Evolutionary conservation across 2,113 vertebrate species (phyloP).

Genomic region (Phoxinus phoxinus): DNA sequence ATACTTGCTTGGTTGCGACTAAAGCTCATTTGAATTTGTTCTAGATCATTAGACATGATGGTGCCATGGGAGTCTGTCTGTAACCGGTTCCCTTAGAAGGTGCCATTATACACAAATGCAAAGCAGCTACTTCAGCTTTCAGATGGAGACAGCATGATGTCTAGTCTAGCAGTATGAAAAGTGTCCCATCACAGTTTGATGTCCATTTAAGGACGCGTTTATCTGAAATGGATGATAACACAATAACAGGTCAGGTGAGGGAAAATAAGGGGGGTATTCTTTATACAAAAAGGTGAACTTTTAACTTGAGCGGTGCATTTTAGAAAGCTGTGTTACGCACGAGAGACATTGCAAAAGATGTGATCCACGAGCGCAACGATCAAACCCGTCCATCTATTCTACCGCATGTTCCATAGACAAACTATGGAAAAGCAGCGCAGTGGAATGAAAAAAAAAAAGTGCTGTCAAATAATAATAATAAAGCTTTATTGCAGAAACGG

Average conservation of each 20-base stretch:
- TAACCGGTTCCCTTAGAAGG: neutral
- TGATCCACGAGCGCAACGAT: too few species aligned
- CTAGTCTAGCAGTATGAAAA: neutral
- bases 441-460: too few species aligned
- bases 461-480: too few species aligned
- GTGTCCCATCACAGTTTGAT: neutral
- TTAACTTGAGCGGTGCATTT: too few species aligned
- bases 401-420: too few species aligned
- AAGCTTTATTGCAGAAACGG: too few species aligned
- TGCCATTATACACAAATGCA: neutral
- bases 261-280: too few species aligned
- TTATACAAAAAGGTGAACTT: too few species aligned
- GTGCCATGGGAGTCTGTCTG: neutral
- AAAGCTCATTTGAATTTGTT: conserved; percentile 1
- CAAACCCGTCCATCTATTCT: too few species aligned
- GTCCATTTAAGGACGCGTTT: neutral
- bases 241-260: neutral
- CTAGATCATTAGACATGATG: neutral
- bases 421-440: too few species aligned
- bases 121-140: neutral
- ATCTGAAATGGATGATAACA: neutral
- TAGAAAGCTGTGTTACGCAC: too few species aligned
- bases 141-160: neutral
- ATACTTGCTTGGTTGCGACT: neutral
- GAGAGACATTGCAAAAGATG: too few species aligned